These are phyloP conservation scores for Hedychridium roseum DNA, from an alignment of 2,888 invertebrate species.

Conservation along the genomic window DNA sequence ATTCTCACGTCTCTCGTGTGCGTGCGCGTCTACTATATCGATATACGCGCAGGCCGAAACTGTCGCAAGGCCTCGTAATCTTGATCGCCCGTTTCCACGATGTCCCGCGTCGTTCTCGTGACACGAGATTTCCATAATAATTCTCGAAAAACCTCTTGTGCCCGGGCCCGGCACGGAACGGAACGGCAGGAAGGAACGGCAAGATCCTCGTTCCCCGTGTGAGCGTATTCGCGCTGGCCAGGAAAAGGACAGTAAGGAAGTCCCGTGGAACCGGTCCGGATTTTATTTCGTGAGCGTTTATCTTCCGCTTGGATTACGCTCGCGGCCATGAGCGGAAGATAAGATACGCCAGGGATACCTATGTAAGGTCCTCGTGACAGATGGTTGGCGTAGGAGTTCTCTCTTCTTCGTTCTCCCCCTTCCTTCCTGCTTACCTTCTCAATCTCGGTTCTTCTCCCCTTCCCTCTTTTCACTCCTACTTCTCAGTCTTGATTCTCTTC, in stretches of 20 bases:
- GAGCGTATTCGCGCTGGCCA: slow-evolving; percentile 7
- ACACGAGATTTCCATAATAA: slow-evolving; percentile 7
- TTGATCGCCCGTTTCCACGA: not conserved
- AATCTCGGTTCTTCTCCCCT: slow-evolving; percentile 9
- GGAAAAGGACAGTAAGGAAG: slow-evolving; percentile 38
- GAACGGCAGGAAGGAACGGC: too few species aligned
- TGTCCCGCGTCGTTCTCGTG: not conserved
- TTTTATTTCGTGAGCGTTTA: slow-evolving; percentile 53
- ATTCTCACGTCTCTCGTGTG: too few species aligned
- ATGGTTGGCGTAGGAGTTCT: slow-evolving; percentile 45
- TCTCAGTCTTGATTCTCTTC: too few species aligned
- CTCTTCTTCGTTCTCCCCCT: not conserved
- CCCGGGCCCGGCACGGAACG: not conserved
- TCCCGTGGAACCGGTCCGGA: slow-evolving; percentile 45
- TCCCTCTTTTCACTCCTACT: too few species aligned
- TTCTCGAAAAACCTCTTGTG: not conserved
- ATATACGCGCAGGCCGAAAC: too few species aligned
- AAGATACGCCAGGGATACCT: slow-evolving; percentile 46
- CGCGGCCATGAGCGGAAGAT: slow-evolving; percentile 51
- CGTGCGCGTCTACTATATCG: too few species aligned
- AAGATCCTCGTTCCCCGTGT: slow-evolving; percentile 8
- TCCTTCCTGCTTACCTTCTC: not conserved
- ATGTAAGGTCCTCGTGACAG: slow-evolving; percentile 46
- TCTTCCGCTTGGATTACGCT: slow-evolving; percentile 52
- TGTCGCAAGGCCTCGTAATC: too few species aligned